Base-by-base conservation (phyloP, 2,113 vertebrate genomes). In the Tricholaema leucomelas region DNA sequence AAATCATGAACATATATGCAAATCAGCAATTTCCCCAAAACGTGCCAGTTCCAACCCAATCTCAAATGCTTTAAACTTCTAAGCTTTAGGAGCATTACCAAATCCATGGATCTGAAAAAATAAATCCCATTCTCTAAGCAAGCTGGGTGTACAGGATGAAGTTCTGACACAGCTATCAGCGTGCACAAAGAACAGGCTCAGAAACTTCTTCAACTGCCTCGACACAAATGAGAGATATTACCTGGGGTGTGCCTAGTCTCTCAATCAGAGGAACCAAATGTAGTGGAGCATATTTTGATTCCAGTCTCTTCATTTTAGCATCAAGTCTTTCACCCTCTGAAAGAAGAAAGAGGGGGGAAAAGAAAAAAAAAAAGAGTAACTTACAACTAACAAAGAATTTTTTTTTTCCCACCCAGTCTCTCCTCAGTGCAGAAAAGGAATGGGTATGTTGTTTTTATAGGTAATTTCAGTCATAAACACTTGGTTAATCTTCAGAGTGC, bases 301-400 rank as follows among this genome's bases (percentile, higher is more conserved):
- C 98, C 40, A 99, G 95, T 56, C 98, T 98, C 67, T 99, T 99
- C 98, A 98, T 98, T 96, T 99, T 99, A 73, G 98, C 98, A 92
- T 99, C 98, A 5, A 99, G 97, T 67, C 98, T 98, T 95, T 99
- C 98, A 16, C 98, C 98, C 96, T 99, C 98, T 99, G 88, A 31
- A 96, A 95, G 50, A 7, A 31, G 8, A 19, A 46, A 27, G 44
- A 25, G 20, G 17, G n/a, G n/a, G n/a, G n/a, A n/a, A n/a, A n/a
- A n/a, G n/a, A n/a, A 15, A 35, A 12, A 10, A 58, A 0, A 8
- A 70, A 0, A 36, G 20, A 46, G n/a, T 58, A 71, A 91, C 58
- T 50, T 50, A 36, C 31, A 76, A 48, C 38, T 78, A 59, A 65
- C 15, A 23, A 50, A 76, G 30, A 88, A 42, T 82, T 75, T 44